Evolutionary conservation across 2,797 vertebrate species (phyloP), one percentile per base, ranked within the genome.

Genomic region (Aselliscus stoliczkanus): DNA sequence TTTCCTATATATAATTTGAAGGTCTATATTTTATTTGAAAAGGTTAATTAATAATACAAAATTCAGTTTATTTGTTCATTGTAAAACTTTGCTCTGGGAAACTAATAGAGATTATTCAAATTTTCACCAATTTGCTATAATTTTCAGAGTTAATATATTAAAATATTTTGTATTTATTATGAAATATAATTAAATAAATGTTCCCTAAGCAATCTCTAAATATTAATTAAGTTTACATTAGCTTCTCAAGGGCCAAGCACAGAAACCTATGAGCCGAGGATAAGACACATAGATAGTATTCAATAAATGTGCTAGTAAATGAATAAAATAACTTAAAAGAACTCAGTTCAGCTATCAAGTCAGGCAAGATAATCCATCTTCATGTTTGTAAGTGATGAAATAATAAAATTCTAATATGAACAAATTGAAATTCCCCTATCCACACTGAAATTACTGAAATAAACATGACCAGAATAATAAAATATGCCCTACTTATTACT

Each of bases 111-210:
- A 54, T 18, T 76, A 37, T 39, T 93, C n/a, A 77, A 56, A 81
- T 64, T 76, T 94, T 76, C 25, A 82, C 13, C 25, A n/a, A 54
- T 62, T 92, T 84, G 60, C 44, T 27, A 31, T 23, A 81, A 54
- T 62, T 94, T 97, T 92, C 50, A 64, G 17, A 87, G 54, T 17
- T 3, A 89, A 37, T 8, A 69, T 67, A 79, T 70, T 82, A 70
- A 84, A 60, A 76, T 85, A 75, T 60, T 84, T 88, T 83, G 12
- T 31, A 67, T 90, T 95, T 92, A 37, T 86, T 94, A 54, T 73
- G 20, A 52, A 88, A 82, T 92, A 14, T 42, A 84, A 77, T 64
- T 85, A 88, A 72, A 60, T 81, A 65, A 54, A 44, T 86, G 1
- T 95, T 76, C 17, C 34, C 37, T 77, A 77, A 21, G 87, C 9